A percentile compares a stretch with the other conserved stretches of the same genome.
These are phyloP conservation scores for Eueides isabella DNA, from an alignment of 1,140 invertebrate genomes.

Conservation along the genomic window DNA sequence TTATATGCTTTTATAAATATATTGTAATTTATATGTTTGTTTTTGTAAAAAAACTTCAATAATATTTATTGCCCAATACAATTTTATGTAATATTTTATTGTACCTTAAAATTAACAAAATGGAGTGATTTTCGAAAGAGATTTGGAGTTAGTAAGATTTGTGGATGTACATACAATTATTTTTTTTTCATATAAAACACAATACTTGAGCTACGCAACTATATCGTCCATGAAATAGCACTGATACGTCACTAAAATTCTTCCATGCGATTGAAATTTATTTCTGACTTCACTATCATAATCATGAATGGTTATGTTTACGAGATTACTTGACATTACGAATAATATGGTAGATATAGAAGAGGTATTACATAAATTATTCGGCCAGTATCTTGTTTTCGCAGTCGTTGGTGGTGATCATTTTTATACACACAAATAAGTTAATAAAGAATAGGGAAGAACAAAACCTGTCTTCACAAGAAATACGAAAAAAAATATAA, in stretches of 20 bases:
- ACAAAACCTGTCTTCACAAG: too few species aligned
- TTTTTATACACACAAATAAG: neutral
- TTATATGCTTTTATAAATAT: neutral
- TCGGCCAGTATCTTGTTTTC: neutral
- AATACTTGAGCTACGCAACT: conserved; percentile 38
- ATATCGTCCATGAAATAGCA: conserved; percentile 48
- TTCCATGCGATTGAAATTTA: conserved; percentile 50
- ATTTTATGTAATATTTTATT: too few species aligned
- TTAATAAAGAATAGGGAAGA: neutral
- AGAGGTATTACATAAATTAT: neutral
- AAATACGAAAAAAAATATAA: too few species aligned
- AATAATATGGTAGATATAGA: neutral
- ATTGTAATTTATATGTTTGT: too few species aligned
- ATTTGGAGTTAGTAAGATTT: too few species aligned
- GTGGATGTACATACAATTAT: too few species aligned
- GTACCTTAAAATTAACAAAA: too few species aligned
- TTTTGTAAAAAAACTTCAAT: too few species aligned
- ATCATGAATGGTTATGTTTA: conserved; percentile 40
- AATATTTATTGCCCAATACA: too few species aligned
- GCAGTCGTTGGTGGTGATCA: neutral
- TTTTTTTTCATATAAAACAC: neutral
- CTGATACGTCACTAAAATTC: conserved; percentile 53
- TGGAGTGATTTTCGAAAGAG: too few species aligned
- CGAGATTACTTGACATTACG: conserved; percentile 24
- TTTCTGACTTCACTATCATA: conserved; percentile 46